Evolutionary conservation across 2,888 invertebrate genomes (phyloP).

Genomic region (Dryomyza anilis): DNA sequence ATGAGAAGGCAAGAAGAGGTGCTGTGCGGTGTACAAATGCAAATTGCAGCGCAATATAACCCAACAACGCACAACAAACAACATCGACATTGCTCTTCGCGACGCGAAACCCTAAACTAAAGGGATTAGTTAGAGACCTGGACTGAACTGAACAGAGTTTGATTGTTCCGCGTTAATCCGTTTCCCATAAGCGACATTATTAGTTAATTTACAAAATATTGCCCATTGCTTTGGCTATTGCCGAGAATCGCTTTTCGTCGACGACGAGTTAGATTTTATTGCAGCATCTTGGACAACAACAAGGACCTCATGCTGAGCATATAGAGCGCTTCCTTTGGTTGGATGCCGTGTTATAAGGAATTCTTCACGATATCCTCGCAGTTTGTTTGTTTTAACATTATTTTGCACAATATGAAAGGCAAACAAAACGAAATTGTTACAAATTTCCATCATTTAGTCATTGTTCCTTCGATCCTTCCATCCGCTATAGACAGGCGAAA

Average conservation of each 20-base stretch:
- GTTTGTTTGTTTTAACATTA: slow-evolving; percentile 15
- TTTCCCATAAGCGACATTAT: slow-evolving; percentile 57
- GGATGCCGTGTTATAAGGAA: slow-evolving; percentile 1
- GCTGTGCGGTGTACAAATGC: slow-evolving; percentile 42
- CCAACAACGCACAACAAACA: slow-evolving; percentile 47
- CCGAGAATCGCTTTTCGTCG: slow-evolving; percentile 30
- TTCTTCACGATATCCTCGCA: not conserved
- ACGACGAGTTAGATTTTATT: slow-evolving; percentile 55
- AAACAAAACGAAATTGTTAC: slow-evolving; percentile 22
- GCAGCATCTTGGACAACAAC: slow-evolving; percentile 54
- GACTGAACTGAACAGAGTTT: not conserved
- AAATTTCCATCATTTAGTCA: slow-evolving; percentile 2
- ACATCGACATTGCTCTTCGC: slow-evolving; percentile 23
- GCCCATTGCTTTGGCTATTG: not conserved
- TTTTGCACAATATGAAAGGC: slow-evolving; percentile 17
- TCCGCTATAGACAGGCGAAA: not conserved
- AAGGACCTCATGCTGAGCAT: slow-evolving; percentile 25
- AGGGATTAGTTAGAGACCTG: slow-evolving; percentile 12
- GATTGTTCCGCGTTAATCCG: slow-evolving; percentile 45
- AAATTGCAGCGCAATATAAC: slow-evolving; percentile 55
- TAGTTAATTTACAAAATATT: slow-evolving; percentile 46
- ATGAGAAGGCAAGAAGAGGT: too few relatives aligned
- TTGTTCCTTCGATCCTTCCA: not conserved
- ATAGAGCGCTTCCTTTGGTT: slow-evolving; percentile 13
- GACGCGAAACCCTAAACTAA: slow-evolving; percentile 16